phyloP scores from a whole-genome alignment of 2,888 invertebrate genomes.

The Thalpophila matura region DNA sequence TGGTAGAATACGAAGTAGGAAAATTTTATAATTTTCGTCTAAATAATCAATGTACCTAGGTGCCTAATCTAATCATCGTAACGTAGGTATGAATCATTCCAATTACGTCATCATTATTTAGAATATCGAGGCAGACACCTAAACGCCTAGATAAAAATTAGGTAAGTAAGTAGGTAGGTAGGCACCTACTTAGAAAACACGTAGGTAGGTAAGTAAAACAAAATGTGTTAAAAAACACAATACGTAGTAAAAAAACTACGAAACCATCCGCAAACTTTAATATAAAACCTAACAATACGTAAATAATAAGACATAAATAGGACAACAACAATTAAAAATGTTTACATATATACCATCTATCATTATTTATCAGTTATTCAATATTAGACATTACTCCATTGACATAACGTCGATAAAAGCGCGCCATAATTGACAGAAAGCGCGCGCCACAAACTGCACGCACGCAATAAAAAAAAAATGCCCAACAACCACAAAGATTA shows the following conservation, averaged over 20 bases:
- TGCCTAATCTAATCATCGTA: background rate
- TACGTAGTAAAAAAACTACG: too few species aligned
- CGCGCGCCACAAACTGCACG: constrained; percentile 23
- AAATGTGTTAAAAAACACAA: too few species aligned
- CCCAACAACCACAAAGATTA: background rate
- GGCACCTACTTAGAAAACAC: too few species aligned
- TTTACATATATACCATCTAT: constrained; percentile 23
- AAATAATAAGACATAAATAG: too few species aligned
- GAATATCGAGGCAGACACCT: background rate
- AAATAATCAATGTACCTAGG: constrained; percentile 1
- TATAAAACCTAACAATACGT: too few species aligned
- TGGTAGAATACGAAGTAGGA: background rate
- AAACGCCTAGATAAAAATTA: background rate
- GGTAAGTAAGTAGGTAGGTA: too few species aligned
- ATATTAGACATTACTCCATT: constrained; percentile 41
- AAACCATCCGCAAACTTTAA: too few species aligned
- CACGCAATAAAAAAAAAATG: constrained; percentile 24
- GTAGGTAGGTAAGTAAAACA: too few species aligned
- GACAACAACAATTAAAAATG: too few species aligned
- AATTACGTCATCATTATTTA: constrained; percentile 42
- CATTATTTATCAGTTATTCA: constrained; percentile 19
- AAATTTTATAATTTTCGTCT: constrained; percentile 1
- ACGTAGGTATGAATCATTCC: constrained; percentile 26
- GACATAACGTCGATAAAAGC: constrained; percentile 38
- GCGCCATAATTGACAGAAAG: constrained; percentile 38